Conservation (phyloP, 2,113 vertebrate species). For the Anguilla japonica region DNA sequence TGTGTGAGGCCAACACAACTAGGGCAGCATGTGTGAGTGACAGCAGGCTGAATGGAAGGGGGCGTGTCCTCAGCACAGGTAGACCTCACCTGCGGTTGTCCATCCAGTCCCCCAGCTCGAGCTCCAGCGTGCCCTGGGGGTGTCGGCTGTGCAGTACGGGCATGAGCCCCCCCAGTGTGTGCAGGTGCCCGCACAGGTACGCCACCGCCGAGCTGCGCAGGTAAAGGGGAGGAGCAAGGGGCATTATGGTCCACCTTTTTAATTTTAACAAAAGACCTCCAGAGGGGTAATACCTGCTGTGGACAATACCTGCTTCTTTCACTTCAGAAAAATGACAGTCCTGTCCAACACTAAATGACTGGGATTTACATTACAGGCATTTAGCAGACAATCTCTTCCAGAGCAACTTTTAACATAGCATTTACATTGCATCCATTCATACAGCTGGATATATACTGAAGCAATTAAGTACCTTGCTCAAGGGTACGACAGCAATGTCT, state of each 20-base stretch:
- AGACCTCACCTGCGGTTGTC: slow-evolving; percentile 80
- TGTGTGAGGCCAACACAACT: too few relatives aligned
- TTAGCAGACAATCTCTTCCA: too few relatives aligned
- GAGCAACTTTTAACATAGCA: too few relatives aligned
- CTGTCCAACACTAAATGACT: not conserved
- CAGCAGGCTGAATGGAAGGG: too few relatives aligned
- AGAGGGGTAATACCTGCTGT: not conserved
- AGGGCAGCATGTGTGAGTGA: too few relatives aligned
- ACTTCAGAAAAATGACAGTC: not conserved
- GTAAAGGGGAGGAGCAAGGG: not conserved
- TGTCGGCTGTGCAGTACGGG: slow-evolving; percentile 88
- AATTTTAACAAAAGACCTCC: not conserved
- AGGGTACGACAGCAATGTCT: too few relatives aligned
- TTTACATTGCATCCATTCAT: too few relatives aligned
- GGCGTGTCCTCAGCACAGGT: not conserved
- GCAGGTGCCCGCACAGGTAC: slow-evolving; percentile 94
- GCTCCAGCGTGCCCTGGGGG: slow-evolving; percentile 83
- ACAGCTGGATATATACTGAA: too few relatives aligned
- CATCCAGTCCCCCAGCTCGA: slow-evolving; percentile 97
- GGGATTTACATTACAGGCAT: too few relatives aligned
- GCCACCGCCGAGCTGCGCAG: slow-evolving; percentile 81
- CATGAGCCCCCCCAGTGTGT: slow-evolving; percentile 89
- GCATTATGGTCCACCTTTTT: not conserved
- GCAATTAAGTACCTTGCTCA: too few relatives aligned
- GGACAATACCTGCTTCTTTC: not conserved